Evolutionary conservation across 2,113 vertebrate genomes (phyloP), one percentile per base, ranked within the genome.

Genomic region (Gasterosteus aculeatus): DNA sequence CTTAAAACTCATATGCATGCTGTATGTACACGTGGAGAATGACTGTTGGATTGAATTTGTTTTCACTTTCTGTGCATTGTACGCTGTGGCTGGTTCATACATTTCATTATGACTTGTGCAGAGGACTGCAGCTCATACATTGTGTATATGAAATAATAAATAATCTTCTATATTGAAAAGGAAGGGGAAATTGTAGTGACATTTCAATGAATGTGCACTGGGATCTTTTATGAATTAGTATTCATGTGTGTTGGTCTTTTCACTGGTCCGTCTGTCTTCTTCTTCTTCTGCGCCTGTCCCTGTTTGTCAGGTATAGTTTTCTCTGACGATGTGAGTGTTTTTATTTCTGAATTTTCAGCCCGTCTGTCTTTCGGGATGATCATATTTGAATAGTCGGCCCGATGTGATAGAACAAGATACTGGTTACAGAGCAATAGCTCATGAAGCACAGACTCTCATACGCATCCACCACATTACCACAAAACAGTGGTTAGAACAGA

Each of bases 401-500:
- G 60, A 41, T 49, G 29, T 44, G 51, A 29, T 44, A 59, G 56
- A 38, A 38, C 35, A 38, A 38, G 35, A 18, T 9, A 19, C 7
- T 19, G 54, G 49, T 47, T 47, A 47, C 66, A 77, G 47, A 16
- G 44, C 35, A 33, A 19, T 3, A 11, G 72, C 61, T 81, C 73
- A 70, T 85, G 73, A 81, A 86, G 29, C 65, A 58, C 56, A 42
- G 61, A 33, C 61, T 39, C 58, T 29, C 51, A 58, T 5, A 76
- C n/a, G 44, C 47, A 47, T 69, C 71, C 53, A 57, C 60, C 5
- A 10, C 16, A 16, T 78, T 69, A 46, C 77, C 81, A 77, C 58
- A 16, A 60, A 26, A 54, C 64, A 59, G n/a, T 69, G 44, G 64
- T 74, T 76, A 79, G 42, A 72, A 49, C 68, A 82, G 72, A 69